Base-by-base conservation (phyloP, 2,113 vertebrate genomes). In the Trinectes maculatus region DNA sequence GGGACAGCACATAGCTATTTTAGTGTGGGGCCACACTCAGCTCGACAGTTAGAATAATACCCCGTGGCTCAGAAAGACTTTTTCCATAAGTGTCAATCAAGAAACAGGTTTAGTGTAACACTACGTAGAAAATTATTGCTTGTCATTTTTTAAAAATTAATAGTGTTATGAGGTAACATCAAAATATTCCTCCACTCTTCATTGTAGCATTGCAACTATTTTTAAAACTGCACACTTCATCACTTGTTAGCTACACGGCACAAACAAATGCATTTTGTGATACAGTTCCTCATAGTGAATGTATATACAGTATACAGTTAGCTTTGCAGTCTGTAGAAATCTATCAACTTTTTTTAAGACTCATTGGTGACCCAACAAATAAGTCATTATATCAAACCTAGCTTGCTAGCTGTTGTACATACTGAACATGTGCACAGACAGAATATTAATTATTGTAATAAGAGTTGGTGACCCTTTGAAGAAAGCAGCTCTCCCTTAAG, bases 391-490 rank as follows among this genome's bases (percentile, higher is more conserved):
- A 84, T 83, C 63, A 70, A 77, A 83, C 36, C 16, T 60, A 44
- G 40, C 47, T 48, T 77, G 56, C 61, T 66, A 66, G 59, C 71
- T 54, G 59, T 70, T 71, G 62, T 51, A 69, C 56, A 69, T 55
- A 59, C 22, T 55, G 53, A 77, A 71, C 58, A 36, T 51, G 39
- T 42, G 16, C 53, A 71, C 43, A 55, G 44, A 39, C 37, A 77
- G 74, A 87, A 86, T 88, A 83, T 83, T 85, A 88, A 85, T n/a
- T n/a, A 19, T 67, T 72, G 33, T 60, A 60, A 76, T 83, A 67
- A 68, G 52, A 81, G 65, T 73, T 74, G 29, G 68, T 82, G 75
- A 90, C 75, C 72, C 79, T 83, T 77, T 81, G 73, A 86, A 77
- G 70, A 77, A 78, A 59, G 40, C 71, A 56, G 71, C 59, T 65